A percentile compares a stretch with the other conserved stretches of the same genome.
Evolutionary conservation across 2,888 invertebrate species (phyloP).

Genomic region (Heliconius ismenius): DNA sequence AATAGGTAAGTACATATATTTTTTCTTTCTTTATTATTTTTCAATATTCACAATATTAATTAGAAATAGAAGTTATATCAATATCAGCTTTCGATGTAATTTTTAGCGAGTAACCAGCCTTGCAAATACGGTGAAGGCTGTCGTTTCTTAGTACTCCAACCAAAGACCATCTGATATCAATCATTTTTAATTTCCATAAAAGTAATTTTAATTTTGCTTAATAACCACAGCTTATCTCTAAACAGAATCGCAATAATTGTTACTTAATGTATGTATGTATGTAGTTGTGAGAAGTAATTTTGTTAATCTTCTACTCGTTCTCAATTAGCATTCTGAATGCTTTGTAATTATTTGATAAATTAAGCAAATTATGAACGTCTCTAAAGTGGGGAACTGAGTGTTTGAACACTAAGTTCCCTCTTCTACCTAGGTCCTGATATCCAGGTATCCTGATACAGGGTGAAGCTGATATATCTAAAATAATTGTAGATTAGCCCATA

Average conservation of each 20-base stretch:
- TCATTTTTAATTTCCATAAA: constrained; percentile 28
- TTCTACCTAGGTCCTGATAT: too few relatives aligned
- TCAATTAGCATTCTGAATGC: constrained; percentile 27
- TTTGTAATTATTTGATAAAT: constrained; percentile 25
- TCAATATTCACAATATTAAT: too few relatives aligned
- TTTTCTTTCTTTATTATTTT: too few relatives aligned
- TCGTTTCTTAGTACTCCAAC: background rate
- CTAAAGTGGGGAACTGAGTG: too few relatives aligned
- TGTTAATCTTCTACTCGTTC: constrained; percentile 22
- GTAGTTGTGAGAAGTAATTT: constrained; percentile 27
- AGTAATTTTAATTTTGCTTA: constrained; percentile 28
- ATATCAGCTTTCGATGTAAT: too few relatives aligned
- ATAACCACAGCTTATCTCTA: constrained; percentile 22
- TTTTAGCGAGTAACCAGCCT: background rate
- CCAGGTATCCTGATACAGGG: too few relatives aligned
- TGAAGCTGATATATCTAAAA: background rate
- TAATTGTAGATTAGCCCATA: constrained; percentile 12
- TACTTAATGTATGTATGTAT: constrained; percentile 23
- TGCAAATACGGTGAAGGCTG: constrained; percentile 16
- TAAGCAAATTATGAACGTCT: constrained; percentile 22
- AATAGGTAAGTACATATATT: too few relatives aligned
- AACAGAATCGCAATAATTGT: constrained; percentile 28
- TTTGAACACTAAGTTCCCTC: too few relatives aligned
- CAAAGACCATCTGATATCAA: constrained; percentile 17
- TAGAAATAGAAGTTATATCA: too few relatives aligned